Conservation (phyloP, 2,888 invertebrate genomes). For the Cloeon dipterum region DNA sequence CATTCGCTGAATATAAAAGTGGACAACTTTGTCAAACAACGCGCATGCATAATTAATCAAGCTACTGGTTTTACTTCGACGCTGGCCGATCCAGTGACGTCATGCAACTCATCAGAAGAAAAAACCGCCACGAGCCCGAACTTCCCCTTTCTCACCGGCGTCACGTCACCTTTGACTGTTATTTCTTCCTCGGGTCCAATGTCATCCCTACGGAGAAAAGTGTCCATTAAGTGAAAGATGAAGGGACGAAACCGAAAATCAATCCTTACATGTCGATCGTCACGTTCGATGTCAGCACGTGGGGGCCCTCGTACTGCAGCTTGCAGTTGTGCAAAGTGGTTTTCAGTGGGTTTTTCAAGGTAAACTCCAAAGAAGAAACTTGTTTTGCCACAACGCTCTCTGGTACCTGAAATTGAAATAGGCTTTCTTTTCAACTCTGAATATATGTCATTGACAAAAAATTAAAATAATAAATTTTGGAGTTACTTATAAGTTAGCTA, state of each 20-base stretch:
- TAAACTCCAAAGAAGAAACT: conserved; percentile 28
- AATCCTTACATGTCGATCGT: conserved; percentile 20
- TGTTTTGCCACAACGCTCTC: conserved; percentile 31
- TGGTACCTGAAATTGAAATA: conserved; percentile 26
- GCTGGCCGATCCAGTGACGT: conserved; percentile 40
- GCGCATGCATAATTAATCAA: no score
- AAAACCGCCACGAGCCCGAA: conserved; percentile 46
- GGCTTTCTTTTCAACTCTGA: no score
- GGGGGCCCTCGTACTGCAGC: conserved; percentile 44
- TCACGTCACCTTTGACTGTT: conserved; percentile 28
- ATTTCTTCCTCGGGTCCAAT: conserved; percentile 29
- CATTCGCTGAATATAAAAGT: no score
- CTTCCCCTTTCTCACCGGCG: conserved; percentile 36
- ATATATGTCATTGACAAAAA: no score
- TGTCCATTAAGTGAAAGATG: no score
- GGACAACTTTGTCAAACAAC: no score
- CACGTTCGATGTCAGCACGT: conserved; percentile 35
- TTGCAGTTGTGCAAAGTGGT: conserved; percentile 36
- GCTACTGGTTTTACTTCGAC: no score
- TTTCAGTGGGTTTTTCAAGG: conserved; percentile 47
- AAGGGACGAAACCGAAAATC: neutral
- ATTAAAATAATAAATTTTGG: no score
- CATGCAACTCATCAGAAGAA: conserved; percentile 39
- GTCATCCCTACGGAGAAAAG: no score
- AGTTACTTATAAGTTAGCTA: no score